Conservation (phyloP, 2,888 invertebrate genomes). For the Beris chalybata region DNA sequence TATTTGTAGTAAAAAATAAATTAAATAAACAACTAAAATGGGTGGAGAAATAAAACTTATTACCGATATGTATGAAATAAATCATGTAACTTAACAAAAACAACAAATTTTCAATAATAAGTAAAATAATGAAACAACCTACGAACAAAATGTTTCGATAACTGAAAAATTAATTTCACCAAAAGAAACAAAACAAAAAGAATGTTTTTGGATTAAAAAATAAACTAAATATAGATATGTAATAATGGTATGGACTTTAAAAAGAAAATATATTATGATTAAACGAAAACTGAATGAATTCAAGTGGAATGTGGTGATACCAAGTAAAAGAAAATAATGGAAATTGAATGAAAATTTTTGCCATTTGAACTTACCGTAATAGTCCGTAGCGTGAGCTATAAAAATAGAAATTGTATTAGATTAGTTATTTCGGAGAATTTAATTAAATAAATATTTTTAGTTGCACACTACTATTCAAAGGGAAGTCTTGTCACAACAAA, state of each 20-base stretch:
- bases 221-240: constrained; percentile 39
- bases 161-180: constrained; percentile 28
- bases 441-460: too few relatives aligned
- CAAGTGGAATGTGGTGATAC: neutral
- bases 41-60: constrained; percentile 44
- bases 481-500: neutral
- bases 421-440: too few relatives aligned
- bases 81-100: constrained; percentile 20
- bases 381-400: constrained; percentile 95
- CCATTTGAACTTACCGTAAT: constrained; percentile 94
- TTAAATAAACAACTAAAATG: constrained; percentile 41
- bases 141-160: neutral
- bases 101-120: constrained; percentile 8
- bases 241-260: constrained; percentile 4
- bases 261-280: neutral
- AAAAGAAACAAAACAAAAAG: constrained; percentile 33
- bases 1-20: constrained; percentile 33
- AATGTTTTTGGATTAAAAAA: constrained; percentile 52
- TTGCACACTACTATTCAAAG: too few relatives aligned
- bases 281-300: neutral
- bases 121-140: constrained; percentile 4
- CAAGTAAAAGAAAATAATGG: neutral
- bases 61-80: constrained; percentile 37
- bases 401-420: constrained; percentile 38
- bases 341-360: constrained; percentile 5